Evolutionary conservation across 2,888 invertebrate genomes (phyloP), one percentile per base, ranked within the genome.

Genomic region (Ptycholaimellus sp.): DNA sequence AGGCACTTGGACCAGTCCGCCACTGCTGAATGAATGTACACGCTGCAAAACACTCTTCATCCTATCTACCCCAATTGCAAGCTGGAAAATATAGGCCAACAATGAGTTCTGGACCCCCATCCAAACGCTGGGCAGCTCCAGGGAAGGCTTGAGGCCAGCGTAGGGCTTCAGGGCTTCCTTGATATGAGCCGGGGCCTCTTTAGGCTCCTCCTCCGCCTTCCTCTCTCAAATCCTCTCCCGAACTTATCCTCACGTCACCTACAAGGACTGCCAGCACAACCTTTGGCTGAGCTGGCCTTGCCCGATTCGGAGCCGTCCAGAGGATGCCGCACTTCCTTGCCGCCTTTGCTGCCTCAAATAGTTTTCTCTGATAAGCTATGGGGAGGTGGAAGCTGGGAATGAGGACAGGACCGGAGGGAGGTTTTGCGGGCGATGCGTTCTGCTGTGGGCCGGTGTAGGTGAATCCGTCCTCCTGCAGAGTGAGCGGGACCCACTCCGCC

Each of bases 61-160:
- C 30, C 11, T 28, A 22, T 18, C 22, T 21, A 2, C n/a, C 13
- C 11, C 9, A 20, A 17, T n/a, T 3, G 17, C 17, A 21, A 35
- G 5, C 11, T 13, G 16, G 36, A 16, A 35, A 7, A n/a, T 13
- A 20, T 33, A 16, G n/a, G 20, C 21, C n/a, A 13, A 16, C 5
- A 9, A 33, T 3, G 30, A 14, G 59, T 77, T 81, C 62, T 93
- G 87, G 43, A 83, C 79, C 30, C 96, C 96, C 45, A 96, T 68
- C 96, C 96, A 96, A 78, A 96, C 85, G n/a, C 93, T 96, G 1
- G 93, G 82, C 58, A 82, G 71, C 4, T 82, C 73, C 40, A 83
- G 85, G 34, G 77, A 78, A 74, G 82, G 78, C 54, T 59, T 60
- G 37, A 59, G n/a, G n/a, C 48, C 70, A 68, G 49, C 55, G 36